phyloP scores from a whole-genome alignment of 2,113 vertebrate genomes.

The Coregonus clupeaformis region DNA sequence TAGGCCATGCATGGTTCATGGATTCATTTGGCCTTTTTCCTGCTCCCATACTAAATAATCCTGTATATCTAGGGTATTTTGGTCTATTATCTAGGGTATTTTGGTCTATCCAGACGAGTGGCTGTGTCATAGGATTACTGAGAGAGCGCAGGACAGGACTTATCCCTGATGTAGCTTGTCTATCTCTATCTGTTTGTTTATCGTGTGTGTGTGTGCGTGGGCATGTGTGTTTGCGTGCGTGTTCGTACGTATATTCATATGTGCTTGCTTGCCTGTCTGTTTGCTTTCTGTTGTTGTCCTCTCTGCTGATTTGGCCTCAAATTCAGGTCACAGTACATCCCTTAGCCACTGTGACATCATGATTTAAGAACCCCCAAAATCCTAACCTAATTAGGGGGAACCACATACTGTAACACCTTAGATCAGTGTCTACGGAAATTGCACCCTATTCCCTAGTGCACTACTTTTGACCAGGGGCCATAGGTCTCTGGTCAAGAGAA shows the following conservation, averaged over 20 bases:
- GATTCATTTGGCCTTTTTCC: background rate
- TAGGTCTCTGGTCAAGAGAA: no score
- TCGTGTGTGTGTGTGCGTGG: background rate
- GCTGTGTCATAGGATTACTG: background rate
- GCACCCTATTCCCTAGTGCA: no score
- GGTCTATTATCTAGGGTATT: background rate
- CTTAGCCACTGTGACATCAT: no score
- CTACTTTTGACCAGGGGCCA: no score
- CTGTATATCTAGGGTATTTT: background rate
- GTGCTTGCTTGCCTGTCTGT: background rate
- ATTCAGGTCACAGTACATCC: no score
- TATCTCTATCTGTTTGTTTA: background rate
- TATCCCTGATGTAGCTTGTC: background rate
- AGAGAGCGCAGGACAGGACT: background rate
- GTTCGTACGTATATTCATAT: background rate
- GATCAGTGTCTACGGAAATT: no score
- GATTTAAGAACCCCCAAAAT: no score
- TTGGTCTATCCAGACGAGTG: background rate
- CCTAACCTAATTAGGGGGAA: no score
- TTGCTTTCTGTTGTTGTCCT: no score
- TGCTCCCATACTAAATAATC: background rate
- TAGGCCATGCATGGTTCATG: background rate
- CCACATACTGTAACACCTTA: no score
- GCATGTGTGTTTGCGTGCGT: background rate
- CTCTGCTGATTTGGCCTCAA: no score